Evolutionary conservation across 2,113 vertebrate genomes (phyloP), one percentile per base, ranked within the genome.

Genomic region (Dromas ardeola): DNA sequence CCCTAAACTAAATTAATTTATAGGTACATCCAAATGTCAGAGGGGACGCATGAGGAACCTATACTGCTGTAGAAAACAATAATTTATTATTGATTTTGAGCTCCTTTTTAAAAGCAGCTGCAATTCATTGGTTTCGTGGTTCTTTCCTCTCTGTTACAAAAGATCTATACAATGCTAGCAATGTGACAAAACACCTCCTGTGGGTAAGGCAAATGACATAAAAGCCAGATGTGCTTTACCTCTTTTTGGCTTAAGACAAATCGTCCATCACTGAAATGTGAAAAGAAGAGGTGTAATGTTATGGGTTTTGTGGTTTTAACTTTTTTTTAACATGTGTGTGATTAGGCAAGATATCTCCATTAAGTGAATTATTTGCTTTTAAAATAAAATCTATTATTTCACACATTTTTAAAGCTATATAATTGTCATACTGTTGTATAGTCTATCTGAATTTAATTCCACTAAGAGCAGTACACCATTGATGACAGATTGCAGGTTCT

Each of bases 61-160:
- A 95, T 97, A 97, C 94, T 97, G 81, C 91, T 97, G 66, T 83
- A 96, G 67, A 80, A 96, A 96, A 96, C 96, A 96, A 98, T 98
- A 98, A 98, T 98, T 98, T 98, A 96, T 97, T 98, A 98, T 98
- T 98, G 98, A 98, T 98, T 98, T 95, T 92, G 86, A 92, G 84
- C 30, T 97, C 89, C 94, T 97, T 96, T 97, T 94, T 61, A 97
- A 98, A 97, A 97, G 95, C 63, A 95, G 82, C 94, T 96, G 94
- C 93, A 97, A 97, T 91, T 97, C 97, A 97, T 84, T 80, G 79
- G 80, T 93, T 95, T 92, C 86, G 96, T 27, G 3, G 59, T 94
- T 94, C 88, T 79, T 95, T 93, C 77, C 65, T 95, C 65, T 91
- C 38, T 47, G n/a, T 66, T 66, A 66, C 58, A 96, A 95, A 96